phyloP scores from a whole-genome alignment of 2,797 vertebrate genomes.

The Pseudochirops cupreus region DNA sequence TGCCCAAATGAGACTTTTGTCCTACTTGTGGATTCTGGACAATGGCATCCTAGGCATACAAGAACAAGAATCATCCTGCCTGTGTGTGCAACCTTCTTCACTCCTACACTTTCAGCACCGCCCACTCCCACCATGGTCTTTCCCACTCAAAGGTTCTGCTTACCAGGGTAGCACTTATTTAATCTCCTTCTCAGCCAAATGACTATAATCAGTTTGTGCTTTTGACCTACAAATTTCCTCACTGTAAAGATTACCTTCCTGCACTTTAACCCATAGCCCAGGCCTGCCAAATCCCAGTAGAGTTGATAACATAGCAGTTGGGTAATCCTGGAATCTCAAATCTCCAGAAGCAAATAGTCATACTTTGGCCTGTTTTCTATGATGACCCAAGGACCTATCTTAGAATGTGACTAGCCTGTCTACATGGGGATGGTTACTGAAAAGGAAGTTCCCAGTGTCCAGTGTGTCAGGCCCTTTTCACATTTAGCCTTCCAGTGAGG shows the following conservation, averaged over 20 bases:
- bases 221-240: not conserved
- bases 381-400: not conserved
- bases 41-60: not conserved
- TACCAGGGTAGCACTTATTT: not conserved
- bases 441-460: not conserved
- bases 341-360: not conserved
- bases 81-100: not conserved
- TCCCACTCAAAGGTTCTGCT: not conserved
- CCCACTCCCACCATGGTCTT: not conserved
- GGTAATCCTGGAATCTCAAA: conserved; percentile 9
- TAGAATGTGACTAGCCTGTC: not conserved
- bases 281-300: not conserved
- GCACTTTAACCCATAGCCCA: not conserved
- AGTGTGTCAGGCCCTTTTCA: not conserved
- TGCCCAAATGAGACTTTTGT: not conserved
- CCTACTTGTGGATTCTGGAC: not conserved
- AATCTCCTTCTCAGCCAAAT: not conserved
- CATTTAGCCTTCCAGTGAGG: not conserved
- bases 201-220: not conserved
- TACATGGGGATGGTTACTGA: not conserved
- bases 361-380: not conserved
- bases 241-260: not conserved
- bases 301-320: conserved; percentile 14
- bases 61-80: not conserved
- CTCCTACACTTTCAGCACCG: not conserved